phyloP scores from a whole-genome alignment of 2,113 vertebrate species.

The Mormyrus lacerda region DNA sequence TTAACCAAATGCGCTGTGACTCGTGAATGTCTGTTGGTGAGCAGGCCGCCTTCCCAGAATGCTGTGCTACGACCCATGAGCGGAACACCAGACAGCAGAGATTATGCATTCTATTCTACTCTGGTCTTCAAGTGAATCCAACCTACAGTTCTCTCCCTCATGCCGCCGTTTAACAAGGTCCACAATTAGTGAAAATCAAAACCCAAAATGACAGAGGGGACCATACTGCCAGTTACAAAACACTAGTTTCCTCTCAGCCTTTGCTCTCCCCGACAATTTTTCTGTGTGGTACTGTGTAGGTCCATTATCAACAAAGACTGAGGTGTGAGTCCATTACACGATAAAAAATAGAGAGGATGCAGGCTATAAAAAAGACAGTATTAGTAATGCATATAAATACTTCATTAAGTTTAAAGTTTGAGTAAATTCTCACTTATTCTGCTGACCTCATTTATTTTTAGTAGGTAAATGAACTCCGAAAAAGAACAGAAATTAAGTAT shows the following conservation, averaged over 20 bases:
- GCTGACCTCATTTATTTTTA: not conserved
- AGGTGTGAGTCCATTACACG: not conserved
- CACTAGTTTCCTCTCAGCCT: not conserved
- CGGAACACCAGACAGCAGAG: conserved; percentile 25
- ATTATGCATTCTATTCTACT: conserved; percentile 45
- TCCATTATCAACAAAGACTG: not conserved
- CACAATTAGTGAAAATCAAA: conserved; percentile 65
- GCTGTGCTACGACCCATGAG: conserved; percentile 17
- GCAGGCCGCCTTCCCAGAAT: conserved; percentile 5
- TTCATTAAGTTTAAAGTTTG: not conserved
- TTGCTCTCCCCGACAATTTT: not conserved
- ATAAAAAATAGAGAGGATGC: not conserved
- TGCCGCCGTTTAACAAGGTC: conserved; percentile 63
- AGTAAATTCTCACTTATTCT: not conserved
- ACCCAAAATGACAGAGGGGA: conserved; percentile 51
- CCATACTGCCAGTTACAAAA: not conserved
- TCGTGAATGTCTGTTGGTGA: conserved; percentile 29
- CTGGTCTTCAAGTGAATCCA: conserved; percentile 39
- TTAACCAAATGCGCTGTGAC: conserved; percentile 32
- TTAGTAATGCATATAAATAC: not conserved
- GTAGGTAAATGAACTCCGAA: not conserved
- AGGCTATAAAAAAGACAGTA: not conserved
- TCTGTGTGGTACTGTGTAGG: not conserved
- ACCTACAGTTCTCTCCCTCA: conserved; percentile 33
- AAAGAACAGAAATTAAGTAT: not conserved